Conservation (phyloP, 2,797 vertebrate species). For the Borostomias antarcticus region DNA sequence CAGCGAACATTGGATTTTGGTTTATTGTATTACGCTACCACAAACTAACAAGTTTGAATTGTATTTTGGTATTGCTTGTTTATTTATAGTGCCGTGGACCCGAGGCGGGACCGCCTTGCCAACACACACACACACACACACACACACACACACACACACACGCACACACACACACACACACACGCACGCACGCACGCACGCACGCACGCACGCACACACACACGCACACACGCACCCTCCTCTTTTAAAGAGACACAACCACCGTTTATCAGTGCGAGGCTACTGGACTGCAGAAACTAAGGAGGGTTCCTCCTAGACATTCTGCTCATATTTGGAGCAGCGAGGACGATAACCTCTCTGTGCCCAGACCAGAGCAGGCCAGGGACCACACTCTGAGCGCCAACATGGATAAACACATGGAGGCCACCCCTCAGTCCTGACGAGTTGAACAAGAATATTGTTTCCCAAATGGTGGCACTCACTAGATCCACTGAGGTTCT, state of each 20-base stretch:
- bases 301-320: slow-evolving; percentile 4
- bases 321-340: slow-evolving; percentile 1
- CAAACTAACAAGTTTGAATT: background rate
- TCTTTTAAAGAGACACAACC: slow-evolving; percentile 4
- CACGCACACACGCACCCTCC: background rate
- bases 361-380: background rate
- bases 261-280: slow-evolving; percentile 2
- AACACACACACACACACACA: background rate
- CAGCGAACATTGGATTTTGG: too few species aligned
- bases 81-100: background rate
- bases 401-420: background rate
- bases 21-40: too few species aligned
- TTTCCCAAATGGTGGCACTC: background rate
- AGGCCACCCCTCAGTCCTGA: background rate
- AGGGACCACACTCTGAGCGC: background rate
- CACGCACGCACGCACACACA: background rate
- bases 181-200: too few species aligned
- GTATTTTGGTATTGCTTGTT: background rate
- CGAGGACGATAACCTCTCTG: slow-evolving; percentile 7
- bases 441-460: background rate
- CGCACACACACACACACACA: background rate
- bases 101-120: background rate
- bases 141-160: background rate
- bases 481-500: background rate
- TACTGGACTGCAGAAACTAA: slow-evolving; percentile 9